These are phyloP conservation scores for Caenorhabditis doughertyi DNA, from an alignment of 2,888 invertebrate genomes.

Conservation along the genomic window DNA sequence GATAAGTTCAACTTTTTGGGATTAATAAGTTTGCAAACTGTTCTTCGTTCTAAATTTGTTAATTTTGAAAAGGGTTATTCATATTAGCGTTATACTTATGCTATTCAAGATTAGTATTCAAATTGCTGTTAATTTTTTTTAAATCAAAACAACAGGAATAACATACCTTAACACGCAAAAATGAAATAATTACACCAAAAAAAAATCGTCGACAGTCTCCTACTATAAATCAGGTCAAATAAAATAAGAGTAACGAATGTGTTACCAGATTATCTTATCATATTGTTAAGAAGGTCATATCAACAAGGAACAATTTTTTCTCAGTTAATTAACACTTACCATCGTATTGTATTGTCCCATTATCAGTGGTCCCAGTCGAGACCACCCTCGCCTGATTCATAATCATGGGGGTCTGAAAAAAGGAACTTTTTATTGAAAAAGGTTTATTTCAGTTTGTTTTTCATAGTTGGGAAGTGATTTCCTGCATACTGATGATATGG, in stretches of 20 bases:
- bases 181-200: not conserved
- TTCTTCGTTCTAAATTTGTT: not conserved
- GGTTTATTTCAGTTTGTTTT: too few relatives aligned
- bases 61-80: not conserved
- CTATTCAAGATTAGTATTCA: too few relatives aligned
- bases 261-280: conserved; percentile 38
- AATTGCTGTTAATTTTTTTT: too few relatives aligned
- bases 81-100: too few relatives aligned
- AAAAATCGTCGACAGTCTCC: not conserved
- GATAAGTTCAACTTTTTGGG: conserved; percentile 22
- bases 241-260: not conserved
- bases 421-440: too few relatives aligned
- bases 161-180: not conserved
- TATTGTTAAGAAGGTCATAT: conserved; percentile 7
- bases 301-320: conserved; percentile 10
- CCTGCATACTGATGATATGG: conserved; percentile 18
- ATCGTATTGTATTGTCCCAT: conserved; percentile 52
- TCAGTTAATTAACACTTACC: conserved; percentile 29
- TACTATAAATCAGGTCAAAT: not conserved
- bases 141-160: too few relatives aligned
- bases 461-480: not conserved
- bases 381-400: conserved; percentile 51
- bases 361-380: conserved; percentile 47
- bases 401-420: conserved; percentile 53
- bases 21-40: conserved; percentile 8